phyloP scores from a whole-genome alignment of 1,140 invertebrate species.

The Antheraea mylitta region DNA sequence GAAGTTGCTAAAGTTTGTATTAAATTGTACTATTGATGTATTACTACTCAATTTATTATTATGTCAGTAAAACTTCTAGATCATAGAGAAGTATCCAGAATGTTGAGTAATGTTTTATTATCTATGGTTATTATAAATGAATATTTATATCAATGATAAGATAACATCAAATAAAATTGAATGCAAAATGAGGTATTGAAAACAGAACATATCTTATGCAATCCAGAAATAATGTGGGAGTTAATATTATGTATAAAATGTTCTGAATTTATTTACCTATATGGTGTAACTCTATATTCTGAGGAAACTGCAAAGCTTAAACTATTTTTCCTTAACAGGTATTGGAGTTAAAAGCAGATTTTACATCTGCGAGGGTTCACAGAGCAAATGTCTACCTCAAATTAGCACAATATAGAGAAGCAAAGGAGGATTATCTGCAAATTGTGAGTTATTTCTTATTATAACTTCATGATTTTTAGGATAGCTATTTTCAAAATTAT shows the following conservation, averaged over 20 bases:
- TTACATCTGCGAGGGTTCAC: conserved; percentile 93
- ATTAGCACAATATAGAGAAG: conserved; percentile 90
- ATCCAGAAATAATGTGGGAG: no score
- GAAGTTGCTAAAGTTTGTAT: no score
- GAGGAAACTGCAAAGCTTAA: no score
- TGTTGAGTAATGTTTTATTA: neutral
- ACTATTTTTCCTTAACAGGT: conserved; percentile 77
- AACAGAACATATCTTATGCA: no score
- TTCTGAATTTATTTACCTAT: no score
- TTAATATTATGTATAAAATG: no score
- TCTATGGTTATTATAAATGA: neutral
- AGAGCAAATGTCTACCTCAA: conserved; percentile 93
- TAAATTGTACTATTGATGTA: no score
- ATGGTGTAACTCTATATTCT: no score
- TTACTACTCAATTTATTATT: no score
- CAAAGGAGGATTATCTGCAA: conserved; percentile 89
- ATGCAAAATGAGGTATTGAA: no score
- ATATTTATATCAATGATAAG: neutral
- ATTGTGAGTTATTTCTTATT: conserved; percentile 85
- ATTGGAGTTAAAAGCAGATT: conserved; percentile 96
- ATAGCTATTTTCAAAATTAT: no score
- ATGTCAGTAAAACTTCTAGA: neutral
- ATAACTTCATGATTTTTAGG: no score
- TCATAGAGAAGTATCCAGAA: neutral
- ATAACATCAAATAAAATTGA: neutral